Percentiles rank a stretch among this genome's conserved stretches.
Evolutionary conservation across 1,140 invertebrate species (phyloP).

Genomic region (Drosophila lacertosa): DNA sequence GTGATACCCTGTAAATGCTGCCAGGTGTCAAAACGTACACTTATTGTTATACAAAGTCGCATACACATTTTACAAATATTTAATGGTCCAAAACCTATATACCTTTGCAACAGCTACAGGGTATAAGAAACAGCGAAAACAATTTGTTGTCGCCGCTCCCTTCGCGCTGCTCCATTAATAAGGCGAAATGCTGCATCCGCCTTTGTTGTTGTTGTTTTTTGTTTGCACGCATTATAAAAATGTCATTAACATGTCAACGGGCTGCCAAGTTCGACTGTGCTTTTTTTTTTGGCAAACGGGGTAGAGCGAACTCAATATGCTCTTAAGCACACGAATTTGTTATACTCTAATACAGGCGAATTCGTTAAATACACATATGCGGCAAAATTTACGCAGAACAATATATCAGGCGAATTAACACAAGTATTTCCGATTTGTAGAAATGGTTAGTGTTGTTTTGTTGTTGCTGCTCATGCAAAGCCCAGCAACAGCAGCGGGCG

Average conservation of each 20-base stretch:
- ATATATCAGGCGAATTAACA: not conserved
- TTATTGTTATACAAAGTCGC: too few relatives aligned
- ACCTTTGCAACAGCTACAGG: too few relatives aligned
- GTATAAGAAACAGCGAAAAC: conserved; percentile 39
- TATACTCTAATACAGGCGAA: too few relatives aligned
- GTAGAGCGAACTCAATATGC: conserved; percentile 29
- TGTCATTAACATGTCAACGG: conserved; percentile 81
- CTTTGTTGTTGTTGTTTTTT: conserved; percentile 59
- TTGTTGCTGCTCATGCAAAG: conserved; percentile 28
- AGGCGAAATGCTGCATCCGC: conserved; percentile 75
- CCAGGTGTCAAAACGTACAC: too few relatives aligned
- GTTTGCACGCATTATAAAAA: conserved; percentile 71
- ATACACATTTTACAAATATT: not conserved
- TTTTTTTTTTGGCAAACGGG: conserved; percentile 3
- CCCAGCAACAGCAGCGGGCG: conserved; percentile 31
- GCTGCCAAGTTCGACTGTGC: conserved; percentile 62
- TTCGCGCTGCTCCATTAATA: conserved; percentile 67
- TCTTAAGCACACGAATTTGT: too few relatives aligned
- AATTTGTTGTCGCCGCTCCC: conserved; percentile 59
- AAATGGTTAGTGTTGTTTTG: conserved; percentile 10
- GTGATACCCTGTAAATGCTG: too few relatives aligned
- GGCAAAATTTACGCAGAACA: not conserved
- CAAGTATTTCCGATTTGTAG: conserved; percentile 19
- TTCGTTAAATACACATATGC: conserved; percentile 15
- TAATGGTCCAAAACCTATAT: not conserved